Evolutionary conservation across 2,888 invertebrate species (phyloP).

Genomic region (Calameuta idolon): DNA sequence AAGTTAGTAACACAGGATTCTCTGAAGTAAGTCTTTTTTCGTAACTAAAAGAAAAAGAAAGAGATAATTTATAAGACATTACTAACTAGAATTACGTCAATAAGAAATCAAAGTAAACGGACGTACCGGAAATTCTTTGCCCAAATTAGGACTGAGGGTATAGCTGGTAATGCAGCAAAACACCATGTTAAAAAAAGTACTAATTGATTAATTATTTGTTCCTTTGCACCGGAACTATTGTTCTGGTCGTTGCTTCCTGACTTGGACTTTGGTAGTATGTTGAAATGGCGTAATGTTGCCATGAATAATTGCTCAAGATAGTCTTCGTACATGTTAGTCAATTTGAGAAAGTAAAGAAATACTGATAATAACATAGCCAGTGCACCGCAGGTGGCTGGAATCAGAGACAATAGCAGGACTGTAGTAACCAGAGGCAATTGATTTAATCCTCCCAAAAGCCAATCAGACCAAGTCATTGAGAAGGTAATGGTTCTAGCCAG

Average conservation of each 20-base stretch:
- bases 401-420: slow-evolving; percentile 73
- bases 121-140: slow-evolving; percentile 81
- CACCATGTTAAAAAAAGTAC: slow-evolving; percentile 79
- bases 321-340: slow-evolving; percentile 82
- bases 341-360: slow-evolving; percentile 67
- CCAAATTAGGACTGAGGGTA: slow-evolving; percentile 83
- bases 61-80: slow-evolving; percentile 13
- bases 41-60: slow-evolving; percentile 39
- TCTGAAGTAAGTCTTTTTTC: slow-evolving; percentile 54
- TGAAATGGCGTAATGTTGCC: slow-evolving; percentile 64
- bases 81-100: slow-evolving; percentile 17
- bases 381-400: slow-evolving; percentile 80
- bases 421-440: slow-evolving; percentile 78
- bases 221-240: slow-evolving; percentile 33
- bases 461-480: slow-evolving; percentile 71
- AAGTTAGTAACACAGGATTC: slow-evolving; percentile 52
- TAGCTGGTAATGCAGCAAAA: slow-evolving; percentile 75
- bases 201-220: slow-evolving; percentile 77
- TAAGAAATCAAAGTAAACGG: background rate
- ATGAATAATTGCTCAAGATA: slow-evolving; percentile 76
- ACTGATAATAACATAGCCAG: slow-evolving; percentile 71
- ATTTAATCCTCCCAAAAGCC: slow-evolving; percentile 75
- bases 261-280: slow-evolving; percentile 59
- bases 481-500: slow-evolving; percentile 68
- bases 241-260: slow-evolving; percentile 22